These are phyloP conservation scores for Melitaea cinxia DNA, from an alignment of 1,140 invertebrate genomes.

Conservation along the genomic window DNA sequence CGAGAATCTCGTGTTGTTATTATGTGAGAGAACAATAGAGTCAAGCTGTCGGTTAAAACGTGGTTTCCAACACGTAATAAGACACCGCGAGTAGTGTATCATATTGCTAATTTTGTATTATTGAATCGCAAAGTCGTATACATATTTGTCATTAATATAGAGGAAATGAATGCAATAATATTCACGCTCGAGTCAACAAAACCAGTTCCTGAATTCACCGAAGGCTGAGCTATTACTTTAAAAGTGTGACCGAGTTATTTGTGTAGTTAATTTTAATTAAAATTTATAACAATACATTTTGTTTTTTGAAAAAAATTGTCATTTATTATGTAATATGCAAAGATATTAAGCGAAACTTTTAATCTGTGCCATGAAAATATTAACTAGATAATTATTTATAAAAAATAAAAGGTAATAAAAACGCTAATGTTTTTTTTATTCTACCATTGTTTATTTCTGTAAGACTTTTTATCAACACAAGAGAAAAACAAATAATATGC, in stretches of 20 bases:
- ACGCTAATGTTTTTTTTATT: too few relatives aligned
- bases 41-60: constrained; percentile 30
- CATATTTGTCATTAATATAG: constrained; percentile 34
- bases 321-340: too few relatives aligned
- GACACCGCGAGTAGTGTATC: constrained; percentile 16
- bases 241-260: constrained; percentile 16
- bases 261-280: not conserved
- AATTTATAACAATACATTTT: not conserved
- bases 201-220: constrained; percentile 24
- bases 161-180: constrained; percentile 24
- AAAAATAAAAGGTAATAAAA: too few relatives aligned
- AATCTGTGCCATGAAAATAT: too few relatives aligned
- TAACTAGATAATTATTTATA: too few relatives aligned
- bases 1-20: constrained; percentile 33
- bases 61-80: constrained; percentile 32
- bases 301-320: too few relatives aligned
- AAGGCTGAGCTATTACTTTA: constrained; percentile 11
- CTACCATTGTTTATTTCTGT: too few relatives aligned
- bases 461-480: too few relatives aligned
- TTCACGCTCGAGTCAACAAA: constrained; percentile 22
- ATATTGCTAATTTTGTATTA: constrained; percentile 27
- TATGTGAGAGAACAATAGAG: constrained; percentile 37
- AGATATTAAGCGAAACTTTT: too few relatives aligned
- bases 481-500: not conserved
- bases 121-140: constrained; percentile 16